Percentiles rank a stretch among this genome's conserved stretches.
phyloP scores from a whole-genome alignment of 2,113 vertebrate genomes.

The Anas platyrhynchos region DNA sequence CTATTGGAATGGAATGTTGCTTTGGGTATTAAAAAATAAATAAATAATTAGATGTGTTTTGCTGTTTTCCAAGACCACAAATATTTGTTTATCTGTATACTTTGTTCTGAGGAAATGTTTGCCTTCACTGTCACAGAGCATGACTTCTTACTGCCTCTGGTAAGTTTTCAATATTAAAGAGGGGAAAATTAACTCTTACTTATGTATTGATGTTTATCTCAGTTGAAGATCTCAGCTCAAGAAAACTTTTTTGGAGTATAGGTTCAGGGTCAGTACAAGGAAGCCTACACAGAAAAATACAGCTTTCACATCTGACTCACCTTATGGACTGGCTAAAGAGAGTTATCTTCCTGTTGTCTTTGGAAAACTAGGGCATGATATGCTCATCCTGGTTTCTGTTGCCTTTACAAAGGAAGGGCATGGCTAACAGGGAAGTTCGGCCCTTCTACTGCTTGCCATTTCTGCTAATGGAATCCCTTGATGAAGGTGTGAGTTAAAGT shows the following conservation, averaged over 20 bases:
- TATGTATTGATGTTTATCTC: neutral
- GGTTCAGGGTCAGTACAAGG: neutral
- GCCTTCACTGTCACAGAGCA: neutral
- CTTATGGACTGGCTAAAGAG: neutral
- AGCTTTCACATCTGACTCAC: neutral
- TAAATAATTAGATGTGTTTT: neutral
- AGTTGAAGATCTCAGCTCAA: neutral
- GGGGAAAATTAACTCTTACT: neutral
- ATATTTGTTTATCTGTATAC: neutral
- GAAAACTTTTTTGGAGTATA: neutral
- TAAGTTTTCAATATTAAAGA: neutral
- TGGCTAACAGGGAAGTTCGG: neutral
- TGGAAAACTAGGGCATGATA: neutral
- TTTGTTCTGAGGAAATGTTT: neutral
- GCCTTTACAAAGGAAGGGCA: neutral
- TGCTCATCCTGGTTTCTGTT: neutral
- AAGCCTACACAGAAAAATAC: neutral
- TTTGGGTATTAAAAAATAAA: neutral
- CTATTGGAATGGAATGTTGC: neutral
- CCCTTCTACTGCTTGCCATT: fast-evolving
- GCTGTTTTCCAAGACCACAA: neutral
- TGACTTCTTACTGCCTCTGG: neutral
- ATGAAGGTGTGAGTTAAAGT: neutral
- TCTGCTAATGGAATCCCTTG: neutral
- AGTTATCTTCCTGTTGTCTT: neutral